Evolutionary conservation across 2,888 invertebrate species (phyloP), one percentile per base, ranked within the genome.

Genomic region (Ceraclea dissimilis): DNA sequence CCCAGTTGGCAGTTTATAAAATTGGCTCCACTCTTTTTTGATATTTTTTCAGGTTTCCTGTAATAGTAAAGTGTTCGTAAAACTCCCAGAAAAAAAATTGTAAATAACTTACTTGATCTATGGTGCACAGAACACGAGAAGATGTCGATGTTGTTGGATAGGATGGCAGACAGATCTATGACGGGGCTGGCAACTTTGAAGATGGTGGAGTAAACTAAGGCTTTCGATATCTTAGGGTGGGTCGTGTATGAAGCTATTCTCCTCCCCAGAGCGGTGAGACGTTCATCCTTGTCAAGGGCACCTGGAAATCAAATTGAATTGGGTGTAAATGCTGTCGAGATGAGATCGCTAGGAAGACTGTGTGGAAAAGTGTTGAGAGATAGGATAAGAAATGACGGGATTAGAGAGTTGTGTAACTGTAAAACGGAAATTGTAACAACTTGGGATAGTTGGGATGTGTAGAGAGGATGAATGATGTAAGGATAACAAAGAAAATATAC

Each of bases 191-290:
- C 67, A 59, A 83, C 80, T 60, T 79, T 78, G 60, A 82, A 75
- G 6, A 81, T 70, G 1, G 78, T 71, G 0, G 82, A 72, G 66
- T 81, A 76, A n/a, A 86, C 70, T 60, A 86, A 65, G 1, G 81
- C 75, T 66, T 79, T 81, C 1, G 79, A 80, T 33, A 85, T 65
- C 57, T 81, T 79, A 1, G 87, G 87, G 64, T 80, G 79, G 0
- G 84, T 66, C 17, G 81, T 71, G 58, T 88, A 75, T 0, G 71
- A 60, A 0, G 80, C 71, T 1, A 84, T 69, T 0, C 78, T 64
- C 20, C 68, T 67, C 1, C 88, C 88, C 0, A 88, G 70, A 0
- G 81, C 70, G 0, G 88, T 87, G 11, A 88, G 66, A 26, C 78
- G 75, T 64, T 88, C 85, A 0, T 74, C 58, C 0, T 68, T 57